Conservation (phyloP, 64 coral and sea anemone species). For the Stichodactyla mertensii region DNA sequence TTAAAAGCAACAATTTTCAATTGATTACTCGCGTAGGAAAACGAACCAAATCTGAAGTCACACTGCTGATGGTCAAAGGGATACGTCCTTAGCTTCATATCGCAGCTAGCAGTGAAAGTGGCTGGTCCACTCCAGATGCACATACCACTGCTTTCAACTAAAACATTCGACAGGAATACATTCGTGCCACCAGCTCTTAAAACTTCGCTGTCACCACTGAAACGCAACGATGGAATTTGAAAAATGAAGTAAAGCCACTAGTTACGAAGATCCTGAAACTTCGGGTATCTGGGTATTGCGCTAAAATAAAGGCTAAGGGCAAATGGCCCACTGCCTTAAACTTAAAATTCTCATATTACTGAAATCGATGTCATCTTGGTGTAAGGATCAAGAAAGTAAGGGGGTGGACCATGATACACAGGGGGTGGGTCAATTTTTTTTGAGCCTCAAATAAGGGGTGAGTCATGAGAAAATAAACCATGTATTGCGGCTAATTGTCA, state of each 20-base stretch:
- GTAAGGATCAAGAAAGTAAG: too few relatives aligned
- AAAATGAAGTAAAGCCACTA: neutral
- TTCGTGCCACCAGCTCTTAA: conserved; percentile 28
- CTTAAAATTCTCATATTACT: too few relatives aligned
- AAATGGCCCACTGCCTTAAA: too few relatives aligned
- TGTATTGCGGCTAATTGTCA: too few relatives aligned
- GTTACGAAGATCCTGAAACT: too few relatives aligned
- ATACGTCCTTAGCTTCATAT: conserved; percentile 23
- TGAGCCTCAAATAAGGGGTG: too few relatives aligned
- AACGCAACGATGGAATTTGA: neutral
- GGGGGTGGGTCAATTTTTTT: too few relatives aligned
- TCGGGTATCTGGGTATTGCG: too few relatives aligned
- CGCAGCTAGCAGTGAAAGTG: conserved; percentile 40
- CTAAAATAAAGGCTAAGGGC: too few relatives aligned
- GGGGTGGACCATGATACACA: too few relatives aligned
- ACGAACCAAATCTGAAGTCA: conserved; percentile 51
- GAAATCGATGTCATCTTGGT: too few relatives aligned
- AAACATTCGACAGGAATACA: conserved; percentile 38
- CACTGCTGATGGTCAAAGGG: conserved; percentile 47
- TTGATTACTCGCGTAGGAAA: conserved; percentile 30
- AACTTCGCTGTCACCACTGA: conserved; percentile 35
- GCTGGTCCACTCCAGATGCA: conserved; percentile 62
- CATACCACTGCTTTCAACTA: conserved; percentile 5
- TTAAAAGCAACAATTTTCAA: conserved; percentile 23
- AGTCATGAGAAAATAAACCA: too few relatives aligned